phyloP scores from a whole-genome alignment of 1,140 invertebrate species.

The Drosophila funebris region DNA sequence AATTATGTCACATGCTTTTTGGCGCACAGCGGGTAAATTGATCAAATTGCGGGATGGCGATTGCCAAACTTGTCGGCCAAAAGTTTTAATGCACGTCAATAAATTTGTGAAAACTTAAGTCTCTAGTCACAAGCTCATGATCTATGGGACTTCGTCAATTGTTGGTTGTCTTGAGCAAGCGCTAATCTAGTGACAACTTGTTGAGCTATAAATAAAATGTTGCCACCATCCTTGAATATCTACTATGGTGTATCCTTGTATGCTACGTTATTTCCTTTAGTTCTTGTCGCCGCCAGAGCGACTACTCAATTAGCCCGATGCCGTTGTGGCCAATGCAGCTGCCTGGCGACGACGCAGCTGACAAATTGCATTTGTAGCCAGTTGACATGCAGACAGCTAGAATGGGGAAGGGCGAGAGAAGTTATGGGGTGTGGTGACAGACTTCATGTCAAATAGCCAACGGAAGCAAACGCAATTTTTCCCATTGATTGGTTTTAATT shows the following conservation, averaged over 20 bases:
- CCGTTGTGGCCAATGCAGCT: conserved; percentile 64
- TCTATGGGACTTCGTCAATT: conserved; percentile 27
- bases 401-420: background rate
- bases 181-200: conserved; percentile 74
- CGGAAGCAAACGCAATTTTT: conserved; percentile 69
- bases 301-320: conserved; percentile 59
- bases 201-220: conserved; percentile 74
- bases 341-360: conserved; percentile 45
- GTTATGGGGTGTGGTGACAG: background rate
- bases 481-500: conserved; percentile 80
- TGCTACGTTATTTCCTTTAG: conserved; percentile 27
- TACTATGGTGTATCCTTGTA: conserved; percentile 3
- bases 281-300: conserved; percentile 29
- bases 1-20: conserved; percentile 74
- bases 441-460: conserved; percentile 11
- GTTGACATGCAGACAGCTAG: conserved; percentile 47
- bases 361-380: conserved; percentile 75
- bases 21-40: conserved; percentile 58
- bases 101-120: conserved; percentile 63
- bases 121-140: conserved; percentile 16
- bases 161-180: conserved; percentile 15
- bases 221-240: background rate
- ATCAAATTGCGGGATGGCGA: conserved; percentile 44
- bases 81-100: conserved; percentile 72
- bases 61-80: conserved; percentile 51